These are phyloP conservation scores for Steinernema scapterisci DNA, from an alignment of 2,888 invertebrate genomes.

Conservation along the genomic window DNA sequence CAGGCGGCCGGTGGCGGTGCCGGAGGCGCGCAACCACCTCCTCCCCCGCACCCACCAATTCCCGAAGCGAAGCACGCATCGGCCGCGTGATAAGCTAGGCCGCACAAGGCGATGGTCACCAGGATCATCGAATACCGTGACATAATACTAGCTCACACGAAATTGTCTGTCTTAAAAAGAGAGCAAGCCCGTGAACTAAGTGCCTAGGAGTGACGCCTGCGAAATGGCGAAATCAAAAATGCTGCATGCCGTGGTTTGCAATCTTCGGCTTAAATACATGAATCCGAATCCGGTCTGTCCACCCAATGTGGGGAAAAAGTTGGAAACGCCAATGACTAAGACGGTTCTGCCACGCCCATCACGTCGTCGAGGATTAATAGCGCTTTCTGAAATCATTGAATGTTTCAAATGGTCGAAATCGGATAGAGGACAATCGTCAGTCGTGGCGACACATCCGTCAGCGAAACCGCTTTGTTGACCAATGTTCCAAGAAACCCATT, in stretches of 20 bases:
- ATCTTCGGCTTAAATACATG: constrained; percentile 30
- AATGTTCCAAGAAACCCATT: not conserved
- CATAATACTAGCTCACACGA: not conserved
- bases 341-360: not conserved
- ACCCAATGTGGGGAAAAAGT: not conserved
- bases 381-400: constrained; percentile 25
- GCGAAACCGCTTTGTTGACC: not conserved
- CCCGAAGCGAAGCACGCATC: constrained; percentile 56
- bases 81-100: not conserved
- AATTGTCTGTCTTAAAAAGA: not conserved
- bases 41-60: constrained; percentile 42
- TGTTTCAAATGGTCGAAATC: constrained; percentile 25
- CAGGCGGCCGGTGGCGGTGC: constrained; percentile 39
- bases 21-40: constrained; percentile 50
- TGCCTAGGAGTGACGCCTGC: not conserved
- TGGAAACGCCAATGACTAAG: constrained; percentile 8
- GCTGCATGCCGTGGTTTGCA: not conserved
- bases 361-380: constrained; percentile 20
- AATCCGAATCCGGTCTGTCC: constrained; percentile 7
- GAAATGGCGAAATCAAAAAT: not conserved
- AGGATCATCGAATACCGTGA: not conserved
- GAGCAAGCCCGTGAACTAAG: not conserved
- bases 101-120: not conserved
- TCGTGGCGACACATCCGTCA: constrained; percentile 25
- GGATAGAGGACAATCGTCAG: constrained; percentile 8